phyloP scores from a whole-genome alignment of 2,888 invertebrate species.

The Cybosia mesomella region DNA sequence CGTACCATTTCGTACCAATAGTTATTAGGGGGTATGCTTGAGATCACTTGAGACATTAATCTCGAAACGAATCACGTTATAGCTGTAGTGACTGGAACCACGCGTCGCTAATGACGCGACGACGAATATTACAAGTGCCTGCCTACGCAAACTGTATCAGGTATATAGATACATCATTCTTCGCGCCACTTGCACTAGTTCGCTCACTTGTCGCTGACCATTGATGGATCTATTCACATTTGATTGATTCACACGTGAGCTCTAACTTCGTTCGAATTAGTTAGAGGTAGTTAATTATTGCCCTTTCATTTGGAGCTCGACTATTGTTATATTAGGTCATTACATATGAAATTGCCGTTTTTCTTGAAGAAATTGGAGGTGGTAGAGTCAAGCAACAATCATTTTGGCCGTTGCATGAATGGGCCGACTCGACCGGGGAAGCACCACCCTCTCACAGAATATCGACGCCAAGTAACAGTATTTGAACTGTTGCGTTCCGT shows the following conservation, averaged over 20 bases:
- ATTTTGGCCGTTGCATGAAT: too few relatives aligned
- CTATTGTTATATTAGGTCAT: too few relatives aligned
- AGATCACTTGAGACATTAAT: neutral
- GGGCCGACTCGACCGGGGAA: too few relatives aligned
- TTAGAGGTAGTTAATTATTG: neutral
- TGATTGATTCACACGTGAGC: slow-evolving; percentile 8
- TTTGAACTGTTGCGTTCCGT: too few relatives aligned
- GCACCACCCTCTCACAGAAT: too few relatives aligned
- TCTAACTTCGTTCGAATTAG: neutral
- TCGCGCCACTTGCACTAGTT: neutral
- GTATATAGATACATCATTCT: neutral
- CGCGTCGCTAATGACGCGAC: neutral
- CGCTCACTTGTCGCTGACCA: neutral
- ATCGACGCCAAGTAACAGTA: too few relatives aligned
- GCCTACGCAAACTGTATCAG: neutral
- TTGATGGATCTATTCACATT: slow-evolving; percentile 4
- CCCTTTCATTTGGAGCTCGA: neutral
- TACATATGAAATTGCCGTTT: too few relatives aligned
- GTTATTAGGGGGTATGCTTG: neutral
- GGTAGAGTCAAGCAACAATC: too few relatives aligned
- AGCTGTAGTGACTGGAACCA: neutral
- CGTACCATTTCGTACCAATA: neutral
- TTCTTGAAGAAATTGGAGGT: too few relatives aligned
- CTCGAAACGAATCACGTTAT: neutral
- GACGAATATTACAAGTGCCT: neutral